Evolutionary conservation across 2,797 vertebrate genomes (phyloP).

Genomic region (Rhabdomys pumilio): DNA sequence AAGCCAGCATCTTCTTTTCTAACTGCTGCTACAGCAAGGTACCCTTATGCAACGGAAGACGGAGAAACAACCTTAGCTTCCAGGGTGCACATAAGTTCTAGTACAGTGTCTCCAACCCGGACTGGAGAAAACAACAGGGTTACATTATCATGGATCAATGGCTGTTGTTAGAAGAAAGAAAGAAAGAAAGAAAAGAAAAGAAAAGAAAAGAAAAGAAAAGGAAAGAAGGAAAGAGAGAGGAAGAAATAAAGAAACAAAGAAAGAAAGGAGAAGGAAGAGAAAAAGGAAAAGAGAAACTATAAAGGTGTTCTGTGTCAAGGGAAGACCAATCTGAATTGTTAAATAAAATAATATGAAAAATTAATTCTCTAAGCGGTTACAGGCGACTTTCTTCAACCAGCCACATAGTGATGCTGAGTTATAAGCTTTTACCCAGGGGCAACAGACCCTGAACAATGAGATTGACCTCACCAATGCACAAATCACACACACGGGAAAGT

Average conservation of each 20-base stretch:
- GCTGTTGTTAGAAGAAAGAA: not conserved
- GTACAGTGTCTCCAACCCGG: not conserved
- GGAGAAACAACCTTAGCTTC: conserved; percentile 34
- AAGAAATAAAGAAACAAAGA: no score
- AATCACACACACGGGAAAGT: not conserved
- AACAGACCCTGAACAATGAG: not conserved
- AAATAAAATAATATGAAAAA: conserved; percentile 37
- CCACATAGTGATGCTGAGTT: not conserved
- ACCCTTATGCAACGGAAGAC: conserved; percentile 75
- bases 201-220: no score
- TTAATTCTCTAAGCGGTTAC: not conserved
- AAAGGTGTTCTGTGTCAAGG: not conserved
- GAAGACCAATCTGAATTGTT: not conserved
- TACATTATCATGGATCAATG: not conserved
- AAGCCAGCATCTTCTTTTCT: conserved; percentile 72
- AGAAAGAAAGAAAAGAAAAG: not conserved
- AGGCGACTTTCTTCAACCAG: not conserved
- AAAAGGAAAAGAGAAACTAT: no score
- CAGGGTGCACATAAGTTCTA: rapidly evolving
- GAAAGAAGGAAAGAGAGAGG: not conserved
- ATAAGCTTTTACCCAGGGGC: not conserved
- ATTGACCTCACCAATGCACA: not conserved
- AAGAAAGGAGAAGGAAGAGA: not conserved
- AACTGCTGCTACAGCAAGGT: conserved; percentile 89
- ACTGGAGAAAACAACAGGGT: not conserved